These are phyloP conservation scores for Caenorhabditis sp. DNA, from an alignment of 2,888 invertebrate genomes.

Conservation along the genomic window DNA sequence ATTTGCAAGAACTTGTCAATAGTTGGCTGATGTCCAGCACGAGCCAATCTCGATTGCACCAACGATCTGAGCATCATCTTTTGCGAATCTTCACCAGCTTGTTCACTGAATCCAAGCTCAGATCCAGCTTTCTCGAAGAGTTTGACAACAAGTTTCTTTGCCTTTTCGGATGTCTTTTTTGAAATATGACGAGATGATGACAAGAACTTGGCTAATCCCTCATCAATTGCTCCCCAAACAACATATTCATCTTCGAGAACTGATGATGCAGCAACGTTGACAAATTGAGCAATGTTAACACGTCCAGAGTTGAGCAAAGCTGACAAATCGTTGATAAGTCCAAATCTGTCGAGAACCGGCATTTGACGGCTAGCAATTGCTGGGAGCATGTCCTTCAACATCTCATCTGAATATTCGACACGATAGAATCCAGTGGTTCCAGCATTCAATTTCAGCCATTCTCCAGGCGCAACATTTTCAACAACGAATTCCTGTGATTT, in stretches of 20 bases:
- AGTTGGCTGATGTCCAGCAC: slow-evolving; percentile 60
- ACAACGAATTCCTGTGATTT: slow-evolving; percentile 79
- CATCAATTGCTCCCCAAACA: slow-evolving; percentile 80
- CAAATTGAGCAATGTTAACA: slow-evolving; percentile 81
- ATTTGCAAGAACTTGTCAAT: slow-evolving; percentile 51
- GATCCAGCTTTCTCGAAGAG: slow-evolving; percentile 54
- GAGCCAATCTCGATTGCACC: slow-evolving; percentile 55
- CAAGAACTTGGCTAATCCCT: slow-evolving; percentile 21
- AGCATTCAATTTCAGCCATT: slow-evolving; percentile 90
- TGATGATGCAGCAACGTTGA: slow-evolving; percentile 83
- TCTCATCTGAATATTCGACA: slow-evolving; percentile 75
- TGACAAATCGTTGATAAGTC: slow-evolving; percentile 88
- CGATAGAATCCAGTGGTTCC: slow-evolving; percentile 89
- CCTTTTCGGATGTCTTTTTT: slow-evolving; percentile 17
- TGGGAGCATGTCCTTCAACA: slow-evolving; percentile 76
- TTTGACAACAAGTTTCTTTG: slow-evolving; percentile 57
- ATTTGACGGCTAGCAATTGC: slow-evolving; percentile 83
- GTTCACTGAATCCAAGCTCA: slow-evolving; percentile 60
- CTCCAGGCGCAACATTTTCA: slow-evolving; percentile 78
- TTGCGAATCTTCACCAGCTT: slow-evolving; percentile 56
- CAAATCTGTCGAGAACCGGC: slow-evolving; percentile 87
- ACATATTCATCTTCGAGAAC: slow-evolving; percentile 89
- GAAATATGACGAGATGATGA: slow-evolving; percentile 21
- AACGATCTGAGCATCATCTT: slow-evolving; percentile 50
- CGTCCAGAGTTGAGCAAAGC: slow-evolving; percentile 84